Base-by-base conservation (phyloP, 1,140 invertebrate genomes). In the Ruditapes philippinarum region DNA sequence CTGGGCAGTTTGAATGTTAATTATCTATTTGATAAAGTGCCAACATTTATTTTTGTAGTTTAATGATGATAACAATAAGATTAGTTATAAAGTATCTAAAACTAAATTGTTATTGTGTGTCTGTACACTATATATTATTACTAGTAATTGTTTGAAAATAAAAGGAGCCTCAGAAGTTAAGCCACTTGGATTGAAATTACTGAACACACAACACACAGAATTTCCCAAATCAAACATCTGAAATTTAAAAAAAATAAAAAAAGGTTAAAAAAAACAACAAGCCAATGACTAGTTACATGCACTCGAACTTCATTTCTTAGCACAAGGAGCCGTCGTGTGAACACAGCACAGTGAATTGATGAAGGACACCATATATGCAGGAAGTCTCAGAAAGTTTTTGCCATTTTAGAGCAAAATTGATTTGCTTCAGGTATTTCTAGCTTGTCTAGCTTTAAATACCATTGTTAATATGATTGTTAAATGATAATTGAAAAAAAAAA, bases 371-470 rank as follows among this genome's bases (percentile, higher is more conserved):
- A 22, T 38, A 38, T 38, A n/a, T 62, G 14, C 3, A 17, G 28
- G 17, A 38, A 12, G n/a, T 36, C 65, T 0, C 5, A 9, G 11
- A 70, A 70, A 70, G 65, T 70, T 38, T 65, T 70, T 22, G 22
- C 65, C 11, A 19, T 70, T 70, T 70, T 19, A 51, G 38, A 40
- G 28, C 51, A 78, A 28, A 33, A 51, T 70, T 78, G n/a, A 51
- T 31, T 54, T 31, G 3, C n/a, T 49, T 49, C 74, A 78, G 74
- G 74, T 78, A 78, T 78, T 78, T 78, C 74, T 78, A 78, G 74
- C 74, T 51, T 54, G 74, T 78, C 42, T 78, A 78, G 74, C 74
- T 78, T 49, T 78, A 78, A 78, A 78, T 78, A 78, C 74, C 74
- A 78, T 28, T 22, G 25, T n/a, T n/a, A n/a, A n/a, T n/a, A n/a